Base-by-base conservation (phyloP, 2,113 vertebrate genomes). In the Peromyscus maniculatus region DNA sequence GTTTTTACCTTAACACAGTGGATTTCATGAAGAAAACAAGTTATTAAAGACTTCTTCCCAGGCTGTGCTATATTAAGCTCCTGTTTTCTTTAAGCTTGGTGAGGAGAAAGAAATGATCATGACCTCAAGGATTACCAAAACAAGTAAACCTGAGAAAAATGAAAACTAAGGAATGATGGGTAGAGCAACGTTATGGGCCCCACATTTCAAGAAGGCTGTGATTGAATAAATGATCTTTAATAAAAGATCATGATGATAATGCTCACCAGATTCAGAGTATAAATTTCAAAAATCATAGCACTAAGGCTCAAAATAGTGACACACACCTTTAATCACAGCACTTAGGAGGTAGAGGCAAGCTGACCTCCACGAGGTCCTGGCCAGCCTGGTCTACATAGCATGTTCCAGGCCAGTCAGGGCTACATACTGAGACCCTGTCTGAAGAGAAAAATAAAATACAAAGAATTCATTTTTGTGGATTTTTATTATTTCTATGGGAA, bases 1-100 rank as follows among this genome's bases (percentile, higher is more conserved):
- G 59, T 86, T 92, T 96, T 91, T 83, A 92, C 84, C 93, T 93
- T 64, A 69, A 94, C 75, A 17, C 2, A 3, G 11, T 36, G 46
- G 52, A 89, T 66, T 31, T 79, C 78, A 84, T 64, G 78, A 94
- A 69, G 74, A 95, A 97, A 97, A 96, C 64, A 95, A 95, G 75
- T 28, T 62, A 84, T 39, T 64, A n/a, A 97, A 96, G 64, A 77
- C 52, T 92, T 96, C 89, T 92, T 84, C 67, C n/a, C 13, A 87
- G 39, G 46, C 6, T 75, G 69, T 62, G 31, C 33, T 88, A 24
- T 7, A 78, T 71, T 59, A 90, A 84, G 93, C 39, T 43, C 67
- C 97, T 59, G 79, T 82, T 95, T 97, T 93, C 86, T 89, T 75
- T 11, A 87, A 67, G 21, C 46, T 93, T 91, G 64, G 28, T 43